Conservation (phyloP, 2,113 vertebrate genomes). For the Erinaceus europaeus region DNA sequence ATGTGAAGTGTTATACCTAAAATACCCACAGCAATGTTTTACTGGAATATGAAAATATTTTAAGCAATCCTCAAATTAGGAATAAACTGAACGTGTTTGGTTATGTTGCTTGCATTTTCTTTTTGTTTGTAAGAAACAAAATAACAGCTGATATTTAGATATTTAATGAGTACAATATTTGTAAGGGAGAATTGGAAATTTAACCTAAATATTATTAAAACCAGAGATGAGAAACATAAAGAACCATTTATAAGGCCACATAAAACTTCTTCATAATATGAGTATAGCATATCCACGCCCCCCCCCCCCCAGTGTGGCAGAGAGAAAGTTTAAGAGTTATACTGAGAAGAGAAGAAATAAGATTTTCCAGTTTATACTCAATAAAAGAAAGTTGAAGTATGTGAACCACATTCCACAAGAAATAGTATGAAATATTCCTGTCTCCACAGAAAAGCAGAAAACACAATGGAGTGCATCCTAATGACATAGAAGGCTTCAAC, state of each 20-base stretch:
- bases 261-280: not conserved
- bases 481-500: not conserved
- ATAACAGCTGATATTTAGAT: constrained; percentile 50
- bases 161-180: constrained; percentile 57
- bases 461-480: not conserved
- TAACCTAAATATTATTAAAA: constrained; percentile 50
- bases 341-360: not conserved
- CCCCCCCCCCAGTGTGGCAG: not conserved
- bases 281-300: not conserved
- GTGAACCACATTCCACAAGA: not conserved
- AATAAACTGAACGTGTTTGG: constrained; percentile 57
- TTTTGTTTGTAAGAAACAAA: constrained; percentile 57
- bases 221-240: not conserved
- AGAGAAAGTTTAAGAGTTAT: not conserved
- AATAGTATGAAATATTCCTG: not conserved
- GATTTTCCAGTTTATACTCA: not conserved
- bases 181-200: constrained; percentile 30
- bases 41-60: constrained; percentile 59
- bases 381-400: not conserved
- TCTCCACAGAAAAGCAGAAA: not conserved
- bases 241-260: not conserved
- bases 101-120: constrained; percentile 50
- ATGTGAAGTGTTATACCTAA: constrained; percentile 48
- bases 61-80: constrained; percentile 49
- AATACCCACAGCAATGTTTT: constrained; percentile 47